Base-by-base conservation (phyloP, 2,888 invertebrate genomes). In the Agrotis exclamationis region DNA sequence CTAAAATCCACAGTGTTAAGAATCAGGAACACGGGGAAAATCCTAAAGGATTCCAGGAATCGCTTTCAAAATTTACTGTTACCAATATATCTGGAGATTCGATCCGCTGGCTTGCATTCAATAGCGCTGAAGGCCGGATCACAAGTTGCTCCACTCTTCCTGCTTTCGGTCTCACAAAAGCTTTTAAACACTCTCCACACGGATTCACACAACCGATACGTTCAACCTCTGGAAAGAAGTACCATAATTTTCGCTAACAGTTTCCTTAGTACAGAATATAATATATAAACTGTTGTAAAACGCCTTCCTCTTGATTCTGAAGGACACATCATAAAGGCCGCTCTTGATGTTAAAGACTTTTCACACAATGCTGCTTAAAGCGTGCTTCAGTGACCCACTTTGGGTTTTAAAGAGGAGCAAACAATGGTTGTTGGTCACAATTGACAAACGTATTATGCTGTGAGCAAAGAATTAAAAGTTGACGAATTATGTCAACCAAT, bases 241-340 rank as follows among this genome's bases (percentile, higher is more conserved):
- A 86, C 87, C 86, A 90, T 92, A 89, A 91, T 89, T 93, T 91
- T 88, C 86, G 81, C 81, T 87, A 88, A 90, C 88, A 87, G 90
- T 90, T 92, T 92, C 90, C 89, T 88, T 85, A 81, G 72, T 83
- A 85, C 74, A 76, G 86, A 84, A 87, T 79, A 81, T 77, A 65
- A 77, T 88, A 76, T 88, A 87, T 88, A 89, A 87, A 89, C 89
- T 88, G 85, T 88, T 85, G 83, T 84, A 82, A 74, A 86, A 86
- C 85, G 75, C 66, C 88, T 87, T 87, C 87, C 75, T 66, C 69
- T 80, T 69, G 68, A 68, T 76, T 73, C 65, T 82, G 50, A 63
- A 84, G 75, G 73, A 68, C 66, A 70, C 76, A 58, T 69, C 67
- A 44, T 71, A 68, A 76, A 80, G 59, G 62, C 73, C 73, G 51